phyloP scores from a whole-genome alignment of 1,140 invertebrate genomes.

The Ephestia elutella region DNA sequence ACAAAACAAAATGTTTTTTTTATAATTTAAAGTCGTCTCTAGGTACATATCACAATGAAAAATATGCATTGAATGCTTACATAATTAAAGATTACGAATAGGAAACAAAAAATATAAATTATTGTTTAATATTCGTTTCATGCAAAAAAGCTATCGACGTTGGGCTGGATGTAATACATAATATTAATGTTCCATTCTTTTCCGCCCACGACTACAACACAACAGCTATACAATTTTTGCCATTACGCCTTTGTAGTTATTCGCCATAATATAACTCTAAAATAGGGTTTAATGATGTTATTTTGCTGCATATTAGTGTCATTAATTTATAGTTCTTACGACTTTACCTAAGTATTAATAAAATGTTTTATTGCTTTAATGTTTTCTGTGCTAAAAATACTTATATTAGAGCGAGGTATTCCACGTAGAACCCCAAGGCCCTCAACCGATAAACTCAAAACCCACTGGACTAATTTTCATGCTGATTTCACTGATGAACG shows the following conservation, averaged over 20 bases:
- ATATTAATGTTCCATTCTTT: conserved; percentile 8
- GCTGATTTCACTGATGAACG: too few relatives aligned
- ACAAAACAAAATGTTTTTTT: background rate
- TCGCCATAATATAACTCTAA: background rate
- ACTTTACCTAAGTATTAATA: too few relatives aligned
- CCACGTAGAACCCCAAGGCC: too few relatives aligned
- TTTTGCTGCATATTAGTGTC: background rate
- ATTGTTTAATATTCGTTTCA: conserved; percentile 4
- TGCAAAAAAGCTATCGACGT: conserved; percentile 5
- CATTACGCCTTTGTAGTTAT: background rate
- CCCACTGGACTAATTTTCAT: too few relatives aligned
- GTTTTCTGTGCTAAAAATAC: too few relatives aligned
- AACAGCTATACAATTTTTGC: conserved; percentile 7
- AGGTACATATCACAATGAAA: background rate
- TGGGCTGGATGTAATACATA: conserved; percentile 4
- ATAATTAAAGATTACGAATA: background rate
- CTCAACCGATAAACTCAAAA: too few relatives aligned
- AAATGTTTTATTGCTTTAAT: too few relatives aligned
- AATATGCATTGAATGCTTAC: background rate
- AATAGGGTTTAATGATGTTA: conserved; percentile 3
- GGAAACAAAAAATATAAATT: conserved; percentile 8
- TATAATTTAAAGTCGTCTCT: too few relatives aligned
- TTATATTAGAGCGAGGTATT: too few relatives aligned
- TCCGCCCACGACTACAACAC: conserved; percentile 1
- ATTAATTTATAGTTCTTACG: background rate